These are phyloP conservation scores for Lochmaea capreae DNA, from an alignment of 2,888 invertebrate species.

Conservation along the genomic window DNA sequence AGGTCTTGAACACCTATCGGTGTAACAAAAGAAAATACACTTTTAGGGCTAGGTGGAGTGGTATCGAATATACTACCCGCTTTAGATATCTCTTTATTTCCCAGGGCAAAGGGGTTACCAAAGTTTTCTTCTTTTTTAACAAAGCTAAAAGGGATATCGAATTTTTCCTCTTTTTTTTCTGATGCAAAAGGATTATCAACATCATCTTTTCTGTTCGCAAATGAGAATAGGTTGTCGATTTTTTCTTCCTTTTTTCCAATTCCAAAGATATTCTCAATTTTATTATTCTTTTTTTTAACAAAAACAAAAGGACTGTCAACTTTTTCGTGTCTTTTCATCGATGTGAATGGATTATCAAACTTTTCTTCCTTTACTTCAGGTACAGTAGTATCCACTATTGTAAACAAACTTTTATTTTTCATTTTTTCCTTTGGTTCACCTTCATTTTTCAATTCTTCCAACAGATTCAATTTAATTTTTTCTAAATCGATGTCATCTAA, in stretches of 20 bases:
- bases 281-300: not conserved
- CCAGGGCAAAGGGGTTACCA: constrained; percentile 1
- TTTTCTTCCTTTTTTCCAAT: not conserved
- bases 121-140: constrained; percentile 9
- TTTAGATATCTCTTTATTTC: constrained; percentile 11
- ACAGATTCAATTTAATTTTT: constrained; percentile 34
- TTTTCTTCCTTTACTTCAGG: constrained; percentile 10
- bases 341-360: constrained; percentile 10
- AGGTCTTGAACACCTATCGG: not conserved
- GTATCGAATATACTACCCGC: constrained; percentile 31
- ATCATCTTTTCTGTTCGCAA: not conserved
- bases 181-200: not conserved
- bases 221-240: not conserved
- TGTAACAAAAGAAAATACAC: constrained; percentile 32
- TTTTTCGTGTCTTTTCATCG: not conserved
- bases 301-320: constrained; percentile 2
- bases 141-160: constrained; percentile 6
- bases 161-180: constrained; percentile 9
- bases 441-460: constrained; percentile 28
- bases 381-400: not conserved
- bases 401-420: constrained; percentile 7
- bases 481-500: constrained; percentile 47
- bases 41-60: constrained; percentile 14
- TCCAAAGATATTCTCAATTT: not conserved
- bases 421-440: not conserved